Conservation (phyloP, 2,797 vertebrate genomes). For the Malurus splendens region DNA sequence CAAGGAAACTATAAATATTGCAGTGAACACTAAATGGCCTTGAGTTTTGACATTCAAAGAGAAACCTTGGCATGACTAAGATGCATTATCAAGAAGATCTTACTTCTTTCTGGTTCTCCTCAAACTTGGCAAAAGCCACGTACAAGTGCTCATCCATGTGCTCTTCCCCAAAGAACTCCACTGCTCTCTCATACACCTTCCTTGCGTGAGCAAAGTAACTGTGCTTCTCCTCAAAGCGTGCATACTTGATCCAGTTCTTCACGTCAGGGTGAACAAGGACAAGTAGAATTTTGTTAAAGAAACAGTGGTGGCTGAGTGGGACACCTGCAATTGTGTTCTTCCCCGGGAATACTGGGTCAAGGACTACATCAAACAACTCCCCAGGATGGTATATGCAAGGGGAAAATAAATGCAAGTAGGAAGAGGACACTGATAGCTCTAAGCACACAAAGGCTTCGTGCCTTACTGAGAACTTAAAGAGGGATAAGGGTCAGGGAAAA, state of each 20-base stretch:
- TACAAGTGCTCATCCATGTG: conserved; percentile 90
- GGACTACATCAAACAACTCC: neutral
- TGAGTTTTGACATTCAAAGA: neutral
- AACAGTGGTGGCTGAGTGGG: neutral
- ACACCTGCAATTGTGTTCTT: neutral
- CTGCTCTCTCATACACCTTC: conserved; percentile 89
- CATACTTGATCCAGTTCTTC: conserved; percentile 99
- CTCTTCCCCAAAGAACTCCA: conserved; percentile 94
- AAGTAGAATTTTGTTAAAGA: conserved; percentile 80
- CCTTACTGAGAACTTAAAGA: neutral
- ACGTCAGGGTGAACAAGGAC: conserved; percentile 93
- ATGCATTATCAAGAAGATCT: neutral
- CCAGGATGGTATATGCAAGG: accelerated
- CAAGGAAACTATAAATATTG: neutral
- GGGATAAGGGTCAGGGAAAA: neutral
- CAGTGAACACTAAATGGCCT: accelerated
- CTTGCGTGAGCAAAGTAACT: conserved; percentile 87
- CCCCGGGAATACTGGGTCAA: neutral
- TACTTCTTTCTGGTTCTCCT: conserved; percentile 96
- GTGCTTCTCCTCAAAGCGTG: conserved; percentile 95
- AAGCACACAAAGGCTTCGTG: neutral
- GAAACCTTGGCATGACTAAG: neutral
- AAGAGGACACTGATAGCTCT: neutral
- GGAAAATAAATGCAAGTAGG: too few species aligned
- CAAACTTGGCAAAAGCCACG: conserved; percentile 93